A percentile compares a stretch with the other conserved stretches of the same genome.
Conservation (phyloP, 2,797 vertebrate genomes). For the Prionace glauca region DNA sequence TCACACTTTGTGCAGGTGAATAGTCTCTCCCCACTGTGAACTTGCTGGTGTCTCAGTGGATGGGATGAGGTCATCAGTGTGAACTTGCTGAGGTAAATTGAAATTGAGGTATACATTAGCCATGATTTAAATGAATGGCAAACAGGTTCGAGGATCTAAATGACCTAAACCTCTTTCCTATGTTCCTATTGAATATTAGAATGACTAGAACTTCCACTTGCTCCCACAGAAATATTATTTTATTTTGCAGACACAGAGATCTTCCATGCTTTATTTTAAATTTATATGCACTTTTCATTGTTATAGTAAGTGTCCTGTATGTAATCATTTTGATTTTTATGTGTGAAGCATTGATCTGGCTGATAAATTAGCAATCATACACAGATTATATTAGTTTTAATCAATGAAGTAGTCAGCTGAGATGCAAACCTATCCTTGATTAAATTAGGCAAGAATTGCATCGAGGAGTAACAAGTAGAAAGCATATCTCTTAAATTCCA, state of each 20-base stretch:
- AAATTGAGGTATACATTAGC: neutral
- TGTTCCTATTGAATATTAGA: neutral
- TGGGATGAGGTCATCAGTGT: too few relatives aligned
- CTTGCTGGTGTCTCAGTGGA: too few relatives aligned
- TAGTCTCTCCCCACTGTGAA: too few relatives aligned
- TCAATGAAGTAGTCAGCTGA: neutral
- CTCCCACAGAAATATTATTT: neutral
- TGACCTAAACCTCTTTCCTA: neutral
- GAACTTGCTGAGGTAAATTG: neutral
- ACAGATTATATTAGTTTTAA: neutral
- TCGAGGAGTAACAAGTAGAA: neutral
- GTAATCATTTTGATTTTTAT: neutral
- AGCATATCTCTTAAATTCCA: neutral
- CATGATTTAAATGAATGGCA: neutral
- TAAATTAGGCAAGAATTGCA: neutral
- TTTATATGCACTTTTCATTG: neutral
- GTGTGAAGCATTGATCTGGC: neutral
- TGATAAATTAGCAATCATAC: neutral
- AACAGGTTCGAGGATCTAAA: neutral
- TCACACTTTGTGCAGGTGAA: too few relatives aligned
- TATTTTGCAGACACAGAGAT: neutral
- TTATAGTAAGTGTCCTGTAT: constrained; percentile 12
- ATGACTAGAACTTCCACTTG: neutral
- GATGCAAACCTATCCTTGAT: neutral
- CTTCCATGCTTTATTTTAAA: neutral